These are phyloP conservation scores for Hoplostethus mediterraneus DNA, from an alignment of 2,797 vertebrate species.

Conservation along the genomic window DNA sequence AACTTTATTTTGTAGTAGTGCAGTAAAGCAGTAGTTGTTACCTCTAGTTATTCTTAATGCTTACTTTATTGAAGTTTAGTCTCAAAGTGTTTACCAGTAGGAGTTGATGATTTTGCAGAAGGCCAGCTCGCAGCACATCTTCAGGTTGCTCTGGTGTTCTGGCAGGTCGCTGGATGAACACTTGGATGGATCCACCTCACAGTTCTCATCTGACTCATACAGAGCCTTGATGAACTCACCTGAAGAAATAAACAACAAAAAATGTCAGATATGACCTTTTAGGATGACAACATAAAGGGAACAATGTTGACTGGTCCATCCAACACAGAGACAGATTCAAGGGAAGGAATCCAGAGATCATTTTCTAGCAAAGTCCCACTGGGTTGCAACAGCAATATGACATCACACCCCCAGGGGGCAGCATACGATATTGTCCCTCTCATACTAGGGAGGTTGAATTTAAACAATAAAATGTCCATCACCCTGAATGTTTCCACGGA, in stretches of 20 bases:
- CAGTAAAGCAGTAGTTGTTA: background rate
- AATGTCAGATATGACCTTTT: background rate
- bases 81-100: conserved; percentile 84
- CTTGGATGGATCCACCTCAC: conserved; percentile 96
- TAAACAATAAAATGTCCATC: conserved; percentile 1
- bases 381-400: background rate
- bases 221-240: conserved; percentile 99
- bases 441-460: background rate
- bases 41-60: too few relatives aligned
- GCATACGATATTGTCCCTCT: conserved; percentile 3
- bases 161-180: conserved; percentile 92
- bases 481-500: background rate
- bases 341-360: background rate
- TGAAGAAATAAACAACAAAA: conserved; percentile 54
- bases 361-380: background rate
- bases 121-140: conserved; percentile 99
- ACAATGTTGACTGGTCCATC: background rate
- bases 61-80: too few relatives aligned
- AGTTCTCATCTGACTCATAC: conserved; percentile 98
- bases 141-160: conserved; percentile 98
- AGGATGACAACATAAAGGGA: background rate
- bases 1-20: background rate
- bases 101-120: conserved; percentile 99
- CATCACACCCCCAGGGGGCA: background rate
- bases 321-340: background rate